Evolutionary conservation across 2,888 invertebrate species (phyloP).

Genomic region (Pyrrhia umbra): DNA sequence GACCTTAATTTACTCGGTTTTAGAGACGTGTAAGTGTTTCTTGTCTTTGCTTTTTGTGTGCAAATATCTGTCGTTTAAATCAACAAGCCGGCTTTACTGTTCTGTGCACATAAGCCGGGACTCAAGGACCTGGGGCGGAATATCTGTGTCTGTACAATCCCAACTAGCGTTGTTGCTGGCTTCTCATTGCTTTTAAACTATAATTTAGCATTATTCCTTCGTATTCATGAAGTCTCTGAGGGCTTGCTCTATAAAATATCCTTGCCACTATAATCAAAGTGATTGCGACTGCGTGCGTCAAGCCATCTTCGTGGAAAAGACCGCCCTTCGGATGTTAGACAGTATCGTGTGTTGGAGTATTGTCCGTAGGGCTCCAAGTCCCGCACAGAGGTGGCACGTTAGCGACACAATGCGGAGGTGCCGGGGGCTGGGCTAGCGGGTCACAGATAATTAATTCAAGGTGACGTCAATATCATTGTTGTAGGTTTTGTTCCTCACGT

Average conservation of each 20-base stretch:
- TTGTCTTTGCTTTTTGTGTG: not conserved
- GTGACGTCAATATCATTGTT: conserved; percentile 56
- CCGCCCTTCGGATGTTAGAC: not conserved
- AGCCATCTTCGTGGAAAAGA: not conserved
- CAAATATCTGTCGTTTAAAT: no score
- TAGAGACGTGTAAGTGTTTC: not conserved
- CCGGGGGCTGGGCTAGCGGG: conserved; percentile 17
- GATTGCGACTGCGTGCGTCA: not conserved
- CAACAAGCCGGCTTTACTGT: no score
- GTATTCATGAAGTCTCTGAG: not conserved
- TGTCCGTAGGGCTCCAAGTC: conserved; percentile 9
- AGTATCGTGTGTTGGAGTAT: conserved; percentile 4
- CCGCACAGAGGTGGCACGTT: conserved; percentile 31
- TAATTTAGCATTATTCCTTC: not conserved
- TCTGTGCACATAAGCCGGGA: no score
- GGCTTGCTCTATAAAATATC: no score
- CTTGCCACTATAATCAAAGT: no score
- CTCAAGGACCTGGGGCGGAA: no score
- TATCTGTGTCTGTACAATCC: not conserved
- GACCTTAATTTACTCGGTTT: not conserved
- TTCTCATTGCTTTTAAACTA: not conserved
- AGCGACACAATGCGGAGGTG: conserved; percentile 30
- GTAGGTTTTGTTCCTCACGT: conserved; percentile 33
- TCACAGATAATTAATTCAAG: conserved; percentile 48
- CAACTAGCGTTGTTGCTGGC: not conserved